Base-by-base conservation (phyloP, 2,888 invertebrate genomes). In the Diachrysia chrysitis region DNA sequence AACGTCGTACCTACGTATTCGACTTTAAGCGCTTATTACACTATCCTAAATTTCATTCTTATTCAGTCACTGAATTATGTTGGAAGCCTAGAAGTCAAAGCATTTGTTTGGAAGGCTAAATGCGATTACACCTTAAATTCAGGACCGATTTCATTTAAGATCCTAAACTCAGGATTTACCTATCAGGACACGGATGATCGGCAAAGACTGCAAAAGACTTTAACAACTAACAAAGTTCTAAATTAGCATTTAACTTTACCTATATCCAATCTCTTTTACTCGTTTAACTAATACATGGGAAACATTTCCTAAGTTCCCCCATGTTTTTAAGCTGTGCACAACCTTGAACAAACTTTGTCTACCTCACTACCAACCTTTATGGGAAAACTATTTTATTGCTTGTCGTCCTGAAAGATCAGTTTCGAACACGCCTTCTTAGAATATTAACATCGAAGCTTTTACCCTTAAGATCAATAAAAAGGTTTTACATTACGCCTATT, bases 301-400 rank as follows among this genome's bases (percentile, higher is more conserved):
- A 37, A 58, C 42, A 58, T 60, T 54, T 10, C 32, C 16, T 46
- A 79, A 63, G 46, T 54, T 58, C 0, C 21, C 12, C 37, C 21
- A 46, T 65, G 48, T 58, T 77, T 76, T 76, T 72, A 76, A 63
- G 54, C 32, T 29, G 23, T 23, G 17, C 63, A n/a, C 63, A 69
- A 63, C 69, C 71, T 83, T 72, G 81, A 72, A 61, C 55, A 37
- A 68, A 71, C 56, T 70, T 77, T 29, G 56, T 55, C 21, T 56
- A 32, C 32, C 32, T 32, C 9, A 9, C 32, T 10, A 32, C 32
- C 46, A 59, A 82, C 82, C 76, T 82, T 82, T 82, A 70, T 66
- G 60, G 29, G 66, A 19, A 16, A 80, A 79, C 80, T 75, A 73
- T 72, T 79, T 79, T 68, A 79, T 82, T 69, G 37, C 37, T 51